Conservation (phyloP, 2,888 invertebrate species). For the Drosophila villosipedis region DNA sequence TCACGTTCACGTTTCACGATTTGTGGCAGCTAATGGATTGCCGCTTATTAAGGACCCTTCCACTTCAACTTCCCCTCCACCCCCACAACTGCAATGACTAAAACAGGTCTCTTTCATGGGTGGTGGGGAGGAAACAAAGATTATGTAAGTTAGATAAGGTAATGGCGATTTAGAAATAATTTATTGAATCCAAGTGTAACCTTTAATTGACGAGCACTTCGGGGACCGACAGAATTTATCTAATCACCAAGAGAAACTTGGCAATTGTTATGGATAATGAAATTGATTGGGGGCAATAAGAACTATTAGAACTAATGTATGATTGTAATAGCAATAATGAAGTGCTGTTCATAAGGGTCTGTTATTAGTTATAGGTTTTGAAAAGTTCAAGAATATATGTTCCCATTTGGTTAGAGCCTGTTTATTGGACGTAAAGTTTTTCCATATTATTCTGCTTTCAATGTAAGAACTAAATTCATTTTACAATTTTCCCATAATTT, state of each 20-base stretch:
- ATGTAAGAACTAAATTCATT: background rate
- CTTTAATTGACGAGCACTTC: constrained; percentile 37
- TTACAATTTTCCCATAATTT: background rate
- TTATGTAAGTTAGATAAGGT: constrained; percentile 31
- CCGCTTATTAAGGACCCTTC: constrained; percentile 60
- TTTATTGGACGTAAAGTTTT: background rate
- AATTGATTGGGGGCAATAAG: constrained; percentile 1
- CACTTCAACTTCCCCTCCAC: background rate
- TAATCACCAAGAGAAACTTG: background rate
- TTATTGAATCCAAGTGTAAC: constrained; percentile 44
- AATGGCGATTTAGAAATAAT: constrained; percentile 51
- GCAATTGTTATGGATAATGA: background rate
- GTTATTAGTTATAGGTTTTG: too few species aligned
- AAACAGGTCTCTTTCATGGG: constrained; percentile 21
- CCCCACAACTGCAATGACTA: constrained; percentile 13
- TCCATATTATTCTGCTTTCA: background rate
- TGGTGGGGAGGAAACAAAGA: constrained; percentile 3
- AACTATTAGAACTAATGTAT: background rate
- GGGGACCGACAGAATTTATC: constrained; percentile 17
- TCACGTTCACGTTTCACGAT: constrained; percentile 48
- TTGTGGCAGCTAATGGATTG: constrained; percentile 75
- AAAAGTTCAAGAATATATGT: too few species aligned
- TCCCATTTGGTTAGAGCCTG: background rate
- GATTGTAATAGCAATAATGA: background rate
- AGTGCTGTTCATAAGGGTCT: background rate